Base-by-base conservation (phyloP, 2,113 vertebrate genomes). In the Zosterops japonicus region DNA sequence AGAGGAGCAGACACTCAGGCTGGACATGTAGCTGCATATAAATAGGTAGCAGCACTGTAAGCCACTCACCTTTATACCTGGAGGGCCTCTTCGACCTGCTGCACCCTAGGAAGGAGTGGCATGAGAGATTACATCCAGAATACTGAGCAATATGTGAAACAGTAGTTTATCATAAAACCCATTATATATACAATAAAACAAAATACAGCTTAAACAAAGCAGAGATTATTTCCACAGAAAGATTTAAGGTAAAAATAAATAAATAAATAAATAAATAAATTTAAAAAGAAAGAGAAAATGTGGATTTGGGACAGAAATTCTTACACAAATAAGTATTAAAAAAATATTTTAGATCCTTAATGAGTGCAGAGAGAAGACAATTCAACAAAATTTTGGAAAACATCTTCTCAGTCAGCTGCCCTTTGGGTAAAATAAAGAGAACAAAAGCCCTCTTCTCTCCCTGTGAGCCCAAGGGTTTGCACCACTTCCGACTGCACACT, bases 41-140 rank as follows among this genome's bases (percentile, higher is more conserved):
- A 29, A 74, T 1, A 64, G 33, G n/a, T 1, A 67, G 42, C 41
- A 84, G 39, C 50, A 77, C 42, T 25, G 36, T 28, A 46, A 82
- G 47, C 21, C 63, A 96, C 97, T 97, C 78, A 97, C 97, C 97
- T 97, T 96, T 78, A 92, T 6, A 31, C 97, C 97, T 89, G 90
- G 92, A 77, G 50, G 78, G 50, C 98, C 97, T 89, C 31, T 79
- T 91, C 84, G 94, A 93, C 98, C 97, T 90, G 68, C 63, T 87
- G 92, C 78, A 46, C 97, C 98, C 97, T 98, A 92, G 36, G 49
- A 93, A 89, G 16, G 21, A 87, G 76, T 47, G 12, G 36, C 13
- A 96, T 65, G 31, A 81, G 23, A 60, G 14, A 70, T 89, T 85
- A 70, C 14, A 50, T 49, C 17, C 76, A 64, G 44, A 93, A 81